Conservation (phyloP, 2,888 invertebrate species). For the Bimastos eiseni region DNA sequence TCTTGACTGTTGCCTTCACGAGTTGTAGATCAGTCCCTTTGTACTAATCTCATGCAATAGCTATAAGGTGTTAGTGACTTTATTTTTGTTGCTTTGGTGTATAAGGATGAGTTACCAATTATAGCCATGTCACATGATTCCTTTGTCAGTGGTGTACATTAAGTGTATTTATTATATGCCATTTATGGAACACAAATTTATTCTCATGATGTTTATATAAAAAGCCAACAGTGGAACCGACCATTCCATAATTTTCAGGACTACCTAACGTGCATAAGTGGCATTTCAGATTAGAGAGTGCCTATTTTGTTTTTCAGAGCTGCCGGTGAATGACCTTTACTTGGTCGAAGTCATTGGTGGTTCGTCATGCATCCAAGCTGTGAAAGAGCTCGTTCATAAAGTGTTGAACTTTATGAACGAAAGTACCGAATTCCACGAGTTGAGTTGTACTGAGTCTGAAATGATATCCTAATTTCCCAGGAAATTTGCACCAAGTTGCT, state of each 20-base stretch:
- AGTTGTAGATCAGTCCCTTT: not conserved
- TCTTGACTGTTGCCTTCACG: too few species aligned
- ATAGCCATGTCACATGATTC: too few species aligned
- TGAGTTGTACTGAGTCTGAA: too few species aligned
- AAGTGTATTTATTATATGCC: not conserved
- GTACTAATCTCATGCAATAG: not conserved
- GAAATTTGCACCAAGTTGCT: too few species aligned
- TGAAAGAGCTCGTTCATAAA: conserved; percentile 85
- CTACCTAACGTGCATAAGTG: not conserved
- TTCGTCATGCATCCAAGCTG: conserved; percentile 87
- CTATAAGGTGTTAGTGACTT: not conserved
- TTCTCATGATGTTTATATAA: not conserved
- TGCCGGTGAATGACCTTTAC: conserved; percentile 82
- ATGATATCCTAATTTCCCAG: too few species aligned
- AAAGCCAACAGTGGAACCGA: not conserved
- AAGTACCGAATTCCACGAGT: too few species aligned
- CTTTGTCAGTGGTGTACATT: not conserved
- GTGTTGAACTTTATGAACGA: too few species aligned
- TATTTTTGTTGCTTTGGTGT: too few species aligned
- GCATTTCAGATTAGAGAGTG: not conserved
- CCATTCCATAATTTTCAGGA: not conserved
- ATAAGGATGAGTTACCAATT: not conserved
- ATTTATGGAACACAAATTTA: not conserved
- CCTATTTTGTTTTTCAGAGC: conserved; percentile 65
- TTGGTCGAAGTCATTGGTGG: conserved; percentile 96